Base-by-base conservation (phyloP, 1,140 invertebrate species). In the Melipona quadrifasciata region DNA sequence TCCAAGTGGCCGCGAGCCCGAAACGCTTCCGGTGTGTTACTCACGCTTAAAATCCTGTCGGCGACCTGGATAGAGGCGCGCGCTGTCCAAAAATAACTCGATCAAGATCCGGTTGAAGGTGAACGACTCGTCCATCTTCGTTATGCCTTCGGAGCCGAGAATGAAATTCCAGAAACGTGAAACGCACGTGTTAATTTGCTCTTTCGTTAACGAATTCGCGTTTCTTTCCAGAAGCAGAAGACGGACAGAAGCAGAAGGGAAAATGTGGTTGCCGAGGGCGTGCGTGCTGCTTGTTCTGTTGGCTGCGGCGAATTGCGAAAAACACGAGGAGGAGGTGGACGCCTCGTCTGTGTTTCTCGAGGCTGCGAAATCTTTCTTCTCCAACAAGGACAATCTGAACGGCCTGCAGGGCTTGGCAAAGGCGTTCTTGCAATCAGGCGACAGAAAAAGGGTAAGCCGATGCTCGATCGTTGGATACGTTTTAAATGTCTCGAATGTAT, bases 21-120 rank as follows among this genome's bases (percentile, higher is more conserved):
- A 93, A 94, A 93, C 93, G 89, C 90, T 93, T 94, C 93, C 93
- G 91, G 92, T 87, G 89, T 89, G 89, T 90, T 86, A 80, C 70
- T 84, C 70, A 82, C 75, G 79, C 86, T 90, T 88, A 89, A 92
- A 75, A 91, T 91, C 86, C n/a, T 86, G 77, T 65, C 64, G 83
- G 68, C 39, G 64, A 85, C 81, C 82, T 83, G 78, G 84, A 51
- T 57, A 21, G 51, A 27, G 39, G 31, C 53, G 70, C 1, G 53
- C 55, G 68, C 51, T 65, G 31, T 82, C 77, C 89, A 80, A 90
- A 91, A 92, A 93, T 92, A 91, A 90, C 86, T 82, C 74, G 83
- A 86, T 91, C 77, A 31, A 72, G 80, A 85, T 90, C 80, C 82
- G 83, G 77, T 89, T 92, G 86, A 90, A 90, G 91, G 90, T 92